Evolutionary conservation across 1,140 invertebrate genomes (phyloP), one percentile per base, ranked within the genome.

Genomic region (Trypoxylus dichotomus): DNA sequence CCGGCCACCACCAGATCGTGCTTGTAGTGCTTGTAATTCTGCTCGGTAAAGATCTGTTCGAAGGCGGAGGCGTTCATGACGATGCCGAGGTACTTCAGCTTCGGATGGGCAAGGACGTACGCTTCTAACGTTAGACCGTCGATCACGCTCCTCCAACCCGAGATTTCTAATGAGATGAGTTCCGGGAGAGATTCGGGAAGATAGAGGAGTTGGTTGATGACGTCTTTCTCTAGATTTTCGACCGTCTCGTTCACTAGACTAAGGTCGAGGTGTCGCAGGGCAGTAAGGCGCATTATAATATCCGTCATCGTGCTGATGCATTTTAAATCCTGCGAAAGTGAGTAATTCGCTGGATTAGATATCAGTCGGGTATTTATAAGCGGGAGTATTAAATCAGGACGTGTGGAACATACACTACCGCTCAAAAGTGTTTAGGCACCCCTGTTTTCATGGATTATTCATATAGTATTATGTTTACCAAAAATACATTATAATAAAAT

Each of bases 111-210:
- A 24, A 81, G 19, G 13, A 86, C 80, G 74, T 78, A 86, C 19
- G 72, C 76, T 7, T 81, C 54, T 25, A 86, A 60, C 1, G 76
- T 78, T 19, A 80, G 77, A 21, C 54, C 80, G 0, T 80, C 68
- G 21, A 83, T 79, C 7, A 81, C 78, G 15, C 85, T 82, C 24
- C 81, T 80, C 85, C 78, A 93, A 86, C 93, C 93, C 47, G 93
- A 94, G 80, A 94, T 90, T 86, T 95, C 93, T 75, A 95, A 83
- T 43, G 89, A 92, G 24, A 85, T 84, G 58, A 94, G 85, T 82
- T 92, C 84, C 27, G 91, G 92, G 83, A 94, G 84, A 74, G 88
- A 83, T 79, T 89, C 87, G 11, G 86, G 88, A 81, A 85, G 89
- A 83, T 86, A 89, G 78, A 86, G 86, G 79, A 86, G 89, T 85